phyloP scores from a whole-genome alignment of 1,140 invertebrate species.

The Dendroctonus valens region DNA sequence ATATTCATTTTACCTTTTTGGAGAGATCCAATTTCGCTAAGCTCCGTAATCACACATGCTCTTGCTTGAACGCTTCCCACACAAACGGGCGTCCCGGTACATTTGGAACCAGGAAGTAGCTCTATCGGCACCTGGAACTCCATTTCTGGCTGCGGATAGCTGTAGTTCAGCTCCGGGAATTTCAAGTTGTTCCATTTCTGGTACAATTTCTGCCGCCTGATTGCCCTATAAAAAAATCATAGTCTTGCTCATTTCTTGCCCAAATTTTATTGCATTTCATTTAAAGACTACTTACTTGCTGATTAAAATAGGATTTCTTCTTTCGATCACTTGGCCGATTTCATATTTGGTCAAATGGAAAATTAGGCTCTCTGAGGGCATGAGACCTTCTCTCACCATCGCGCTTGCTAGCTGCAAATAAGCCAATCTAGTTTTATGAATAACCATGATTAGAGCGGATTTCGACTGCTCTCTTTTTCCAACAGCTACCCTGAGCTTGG shows the following conservation, averaged over 20 bases:
- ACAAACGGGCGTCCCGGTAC: constrained; percentile 70
- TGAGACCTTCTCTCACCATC: constrained; percentile 60
- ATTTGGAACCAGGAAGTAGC: constrained; percentile 37
- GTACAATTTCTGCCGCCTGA: constrained; percentile 60
- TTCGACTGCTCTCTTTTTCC: constrained; percentile 67
- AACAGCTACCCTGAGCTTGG: constrained; percentile 60
- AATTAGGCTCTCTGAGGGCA: constrained; percentile 67
- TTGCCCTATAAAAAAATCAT: constrained; percentile 57
- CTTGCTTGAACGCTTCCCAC: constrained; percentile 63
- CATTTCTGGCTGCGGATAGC: constrained; percentile 55
- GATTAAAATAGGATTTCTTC: constrained; percentile 58
- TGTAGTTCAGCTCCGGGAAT: constrained; percentile 65
- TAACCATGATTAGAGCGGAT: constrained; percentile 58
- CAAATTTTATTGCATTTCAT: neutral
- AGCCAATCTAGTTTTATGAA: constrained; percentile 63
- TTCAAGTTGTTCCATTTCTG: constrained; percentile 57
- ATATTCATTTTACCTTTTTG: constrained; percentile 35
- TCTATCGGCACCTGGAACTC: constrained; percentile 12
- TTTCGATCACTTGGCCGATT: constrained; percentile 59
- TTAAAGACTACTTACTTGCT: constrained; percentile 58
- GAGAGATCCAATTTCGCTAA: constrained; percentile 49
- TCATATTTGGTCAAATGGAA: constrained; percentile 70
- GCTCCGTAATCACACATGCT: constrained; percentile 66
- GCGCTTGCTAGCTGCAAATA: constrained; percentile 59
- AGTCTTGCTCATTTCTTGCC: neutral